phyloP scores from a whole-genome alignment of 30 jellyfish, hydroid and myxozoan genomes.

The Mastigias papua region DNA sequence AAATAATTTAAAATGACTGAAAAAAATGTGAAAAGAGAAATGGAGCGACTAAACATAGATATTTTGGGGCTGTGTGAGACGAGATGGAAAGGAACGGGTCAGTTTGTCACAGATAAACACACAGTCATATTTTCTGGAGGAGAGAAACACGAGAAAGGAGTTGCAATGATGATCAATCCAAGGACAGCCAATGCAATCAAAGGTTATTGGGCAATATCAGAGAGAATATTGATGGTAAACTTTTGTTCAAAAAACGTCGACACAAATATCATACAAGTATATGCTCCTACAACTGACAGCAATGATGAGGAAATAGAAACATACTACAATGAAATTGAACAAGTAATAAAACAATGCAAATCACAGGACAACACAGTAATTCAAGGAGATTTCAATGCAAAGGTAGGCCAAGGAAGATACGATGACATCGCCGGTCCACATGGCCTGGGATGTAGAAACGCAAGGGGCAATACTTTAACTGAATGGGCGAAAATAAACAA shows the following conservation, averaged over 20 bases:
- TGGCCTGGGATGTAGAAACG: neutral
- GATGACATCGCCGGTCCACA: neutral
- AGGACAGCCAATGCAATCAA: neutral
- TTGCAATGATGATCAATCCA: neutral
- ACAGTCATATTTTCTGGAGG: neutral
- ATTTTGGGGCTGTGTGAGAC: neutral
- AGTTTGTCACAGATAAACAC: neutral
- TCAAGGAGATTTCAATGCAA: neutral
- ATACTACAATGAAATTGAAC: neutral
- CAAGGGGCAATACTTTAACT: neutral
- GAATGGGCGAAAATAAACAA: neutral
- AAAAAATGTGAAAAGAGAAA: too few species aligned
- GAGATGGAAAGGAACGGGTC: neutral
- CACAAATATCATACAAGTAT: neutral
- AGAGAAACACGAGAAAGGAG: neutral
- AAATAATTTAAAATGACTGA: too few species aligned
- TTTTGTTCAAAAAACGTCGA: too few species aligned
- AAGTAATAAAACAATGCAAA: neutral
- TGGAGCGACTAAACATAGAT: neutral
- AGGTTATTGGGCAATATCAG: neutral
- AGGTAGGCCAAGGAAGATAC: neutral
- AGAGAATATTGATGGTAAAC: neutral
- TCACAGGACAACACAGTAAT: neutral
- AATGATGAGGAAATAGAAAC: neutral
- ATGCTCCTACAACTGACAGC: neutral